Base-by-base conservation (phyloP, 2,888 invertebrate species). In the Chorisops tibialis region DNA sequence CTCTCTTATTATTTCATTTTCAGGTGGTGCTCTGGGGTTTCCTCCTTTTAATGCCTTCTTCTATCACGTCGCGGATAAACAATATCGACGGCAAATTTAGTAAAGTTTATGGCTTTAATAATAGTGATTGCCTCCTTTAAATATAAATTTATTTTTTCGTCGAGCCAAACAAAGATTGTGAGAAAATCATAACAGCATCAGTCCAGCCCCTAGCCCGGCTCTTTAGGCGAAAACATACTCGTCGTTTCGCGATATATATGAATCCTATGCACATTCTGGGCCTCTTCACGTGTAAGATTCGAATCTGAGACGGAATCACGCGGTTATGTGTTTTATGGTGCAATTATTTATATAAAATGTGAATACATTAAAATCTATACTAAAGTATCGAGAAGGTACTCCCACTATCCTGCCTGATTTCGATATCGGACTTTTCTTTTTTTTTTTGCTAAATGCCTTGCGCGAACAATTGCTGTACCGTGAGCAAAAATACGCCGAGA, bases 41-140 rank as follows among this genome's bases (percentile, higher is more conserved):
- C 63, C 63, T 63, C 63, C 63, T 64, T 64, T 59, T 37, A 39
- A 59, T 35, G 38, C 21, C 35, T 58, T 30, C 56, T 61, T 61
- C 51, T 37, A 50, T 43, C 56, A 43, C 45, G 21, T 50, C 38
- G 11, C 58, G 58, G 37, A 45, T 51, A 60, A 62, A 64, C 54
- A 64, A 64, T 62, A 62, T 62, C 62, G 59, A 62, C 51, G 62
- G 62, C 58, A 62, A 62, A 65, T 65, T 62, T 65, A 62, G 64
- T 62, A 59, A 58, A 62, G 60, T 65, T 65, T 62, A 62, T 65
- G 49, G 50, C 50, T 65, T 62, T 65, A 65, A 65, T 65, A 65
- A 65, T 62, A 65, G 64, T 64, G 63, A 63, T 63, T 63, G 63
- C 63, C 63, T 64, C 58, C 64, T 65, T 65, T 65, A 65, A 65